Evolutionary conservation across 2,888 invertebrate genomes (phyloP), one percentile per base, ranked within the genome.

Genomic region (Brachypalpus laphriformis): DNA sequence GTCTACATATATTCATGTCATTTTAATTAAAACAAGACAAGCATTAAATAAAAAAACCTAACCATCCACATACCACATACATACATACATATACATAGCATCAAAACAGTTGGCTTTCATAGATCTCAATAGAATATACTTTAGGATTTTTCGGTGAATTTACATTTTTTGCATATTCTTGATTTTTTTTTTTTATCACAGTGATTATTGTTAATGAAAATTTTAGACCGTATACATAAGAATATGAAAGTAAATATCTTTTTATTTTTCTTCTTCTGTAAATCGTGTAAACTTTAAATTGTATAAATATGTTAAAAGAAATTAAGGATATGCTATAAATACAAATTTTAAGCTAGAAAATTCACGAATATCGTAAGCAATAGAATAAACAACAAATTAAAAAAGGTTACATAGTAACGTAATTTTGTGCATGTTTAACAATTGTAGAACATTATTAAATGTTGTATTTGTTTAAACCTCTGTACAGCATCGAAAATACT

Each of bases 121-220:
- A 78, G 83, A 83, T 83, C 83, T 83, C 83, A 83, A 83, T 83
- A 83, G 74, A 83, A 71, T 71, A 56, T 34, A 71, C 16, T 45
- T 63, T 57, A 59, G 45, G 20, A 71, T 31, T 22, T 76, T 71
- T 71, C 54, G 61, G n/a, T 16, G 42, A 22, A 61, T 2, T 57
- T 40, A 59, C 49, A 76, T 28, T 22, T n/a, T 54, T 54, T 45
- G 78, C 83, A 65, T 80, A 75, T 83, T 83, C 74, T 78, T 72
- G 37, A 51, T 51, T 82, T 72, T 51, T 14, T 37, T 63, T 47
- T 14, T 25, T 45, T 51, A 47, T 14, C 18, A n/a, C 28, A 51
- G 34, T 11, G 16, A 28, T 37, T 47, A 9, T 31, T 49, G 8
- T 72, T 61, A n/a, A 25, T 14, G 40, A 14, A 25, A 45, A 6